Base-by-base conservation (phyloP, 2,797 vertebrate species). In the Cuculus canorus region DNA sequence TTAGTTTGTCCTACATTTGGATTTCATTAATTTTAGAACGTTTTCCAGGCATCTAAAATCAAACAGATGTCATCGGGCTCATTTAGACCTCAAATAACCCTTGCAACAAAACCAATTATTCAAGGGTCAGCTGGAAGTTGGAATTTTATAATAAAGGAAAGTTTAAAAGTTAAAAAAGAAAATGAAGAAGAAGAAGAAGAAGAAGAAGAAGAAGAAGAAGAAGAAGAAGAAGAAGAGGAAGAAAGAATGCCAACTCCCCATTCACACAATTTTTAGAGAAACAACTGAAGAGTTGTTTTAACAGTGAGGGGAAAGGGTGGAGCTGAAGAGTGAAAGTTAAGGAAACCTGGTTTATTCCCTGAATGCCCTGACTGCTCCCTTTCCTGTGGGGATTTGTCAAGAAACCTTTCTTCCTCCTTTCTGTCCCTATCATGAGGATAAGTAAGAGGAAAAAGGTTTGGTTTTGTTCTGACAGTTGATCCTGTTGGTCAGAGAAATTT, bases 1-100 rank as follows among this genome's bases (percentile, higher is more conserved):
- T 97, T 97, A 88, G 92, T 97, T 96, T 86, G 90, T 91, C 78
- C 48, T 96, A 91, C 97, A 97, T 97, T 98, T 98, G 97, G 96
- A 92, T 97, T 97, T 97, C 97, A 98, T 98, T 97, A 97, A 96
- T 98, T 97, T 96, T 88, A 88, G 79, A 97, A 94, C 79, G 91
- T 97, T 97, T 97, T 97, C 97, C 96, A 97, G 96, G 95, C 92
- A 94, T 95, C 95, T 97, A 97, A 98, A 98, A 98, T 98, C 97
- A 97, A 97, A 97, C 98, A 98, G 96, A 98, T 97, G 98, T 97
- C 97, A 97, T 92, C 80, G 25, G 95, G 95, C 91, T 96, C 90
- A 93, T 95, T 98, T 94, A 97, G 97, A 96, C 97, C 97, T 96
- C 95, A 97, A 97, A 97, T 96, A 97, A 97, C 93, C 96, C 96